Conservation (phyloP, 2,888 invertebrate species). For the Ceratothoa steindachneri region DNA sequence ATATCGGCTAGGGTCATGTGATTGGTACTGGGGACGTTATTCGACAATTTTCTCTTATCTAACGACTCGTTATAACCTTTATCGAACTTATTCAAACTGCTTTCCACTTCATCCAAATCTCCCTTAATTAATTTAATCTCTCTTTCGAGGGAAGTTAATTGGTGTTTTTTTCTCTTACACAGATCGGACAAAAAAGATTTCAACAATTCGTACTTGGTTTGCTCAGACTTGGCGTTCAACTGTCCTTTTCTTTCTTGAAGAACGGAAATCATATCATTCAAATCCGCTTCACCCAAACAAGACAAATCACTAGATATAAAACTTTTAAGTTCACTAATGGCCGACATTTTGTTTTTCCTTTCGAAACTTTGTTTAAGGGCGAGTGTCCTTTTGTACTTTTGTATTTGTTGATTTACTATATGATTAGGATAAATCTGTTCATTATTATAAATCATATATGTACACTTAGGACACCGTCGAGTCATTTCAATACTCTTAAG, state of each 20-base stretch:
- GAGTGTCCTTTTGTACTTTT: conserved; percentile 59
- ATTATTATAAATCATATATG: conserved; percentile 54
- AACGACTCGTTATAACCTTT: background rate
- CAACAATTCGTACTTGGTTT: conserved; percentile 73
- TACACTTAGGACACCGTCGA: conserved; percentile 78
- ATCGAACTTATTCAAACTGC: conserved; percentile 48
- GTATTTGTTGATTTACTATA: conserved; percentile 73
- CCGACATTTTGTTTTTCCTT: conserved; percentile 32
- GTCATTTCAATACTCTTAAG: conserved; percentile 63
- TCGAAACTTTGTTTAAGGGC: conserved; percentile 30
- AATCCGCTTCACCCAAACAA: conserved; percentile 51
- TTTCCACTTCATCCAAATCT: conserved; percentile 69
- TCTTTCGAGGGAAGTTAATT: conserved; percentile 62
- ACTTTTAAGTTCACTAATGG: conserved; percentile 33
- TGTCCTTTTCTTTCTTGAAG: conserved; percentile 72
- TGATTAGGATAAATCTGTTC: conserved; percentile 74
- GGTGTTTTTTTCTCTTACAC: conserved; percentile 66
- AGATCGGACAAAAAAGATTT: conserved; percentile 78
- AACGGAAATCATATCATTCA: conserved; percentile 75
- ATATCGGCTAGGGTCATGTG: conserved; percentile 19
- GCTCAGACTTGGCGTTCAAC: conserved; percentile 73
- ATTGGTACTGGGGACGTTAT: background rate
- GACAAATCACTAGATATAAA: conserved; percentile 33
- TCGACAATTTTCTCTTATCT: background rate
- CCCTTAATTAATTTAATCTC: conserved; percentile 72